These are phyloP conservation scores for Australoheros facetus DNA, from an alignment of 2,797 vertebrate species.

Conservation along the genomic window DNA sequence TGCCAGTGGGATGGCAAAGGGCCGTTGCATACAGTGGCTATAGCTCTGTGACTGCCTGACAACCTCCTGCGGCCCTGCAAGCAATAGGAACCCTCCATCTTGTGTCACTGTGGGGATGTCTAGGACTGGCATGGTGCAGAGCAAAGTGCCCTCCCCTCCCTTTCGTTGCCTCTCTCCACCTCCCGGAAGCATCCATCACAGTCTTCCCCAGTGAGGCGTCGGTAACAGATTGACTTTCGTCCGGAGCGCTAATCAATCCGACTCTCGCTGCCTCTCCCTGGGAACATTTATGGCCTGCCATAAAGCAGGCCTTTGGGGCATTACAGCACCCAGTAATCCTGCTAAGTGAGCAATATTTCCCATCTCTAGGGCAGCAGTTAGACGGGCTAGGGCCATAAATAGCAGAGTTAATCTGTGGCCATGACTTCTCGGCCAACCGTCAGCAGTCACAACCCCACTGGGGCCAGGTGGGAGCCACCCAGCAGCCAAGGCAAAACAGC, in stretches of 20 bases:
- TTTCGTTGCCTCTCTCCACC: conserved; percentile 68
- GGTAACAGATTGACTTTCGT: conserved; percentile 84
- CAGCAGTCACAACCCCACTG: conserved; percentile 62
- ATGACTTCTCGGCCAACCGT: conserved; percentile 75
- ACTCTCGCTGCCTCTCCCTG: conserved; percentile 82
- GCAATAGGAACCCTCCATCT: conserved; percentile 76
- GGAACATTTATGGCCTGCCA: conserved; percentile 87
- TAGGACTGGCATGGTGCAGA: conserved; percentile 69
- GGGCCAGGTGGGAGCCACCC: conserved; percentile 63
- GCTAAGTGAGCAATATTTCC: conserved; percentile 88
- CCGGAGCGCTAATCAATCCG: conserved; percentile 81
- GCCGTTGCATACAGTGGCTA: conserved; percentile 51
- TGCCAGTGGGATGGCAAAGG: conserved; percentile 67
- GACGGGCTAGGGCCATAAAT: conserved; percentile 79
- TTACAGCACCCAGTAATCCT: conserved; percentile 86
- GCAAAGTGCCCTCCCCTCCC: conserved; percentile 74
- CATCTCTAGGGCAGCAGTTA: conserved; percentile 83
- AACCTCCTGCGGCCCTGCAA: conserved; percentile 71
- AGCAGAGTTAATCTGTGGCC: conserved; percentile 84
- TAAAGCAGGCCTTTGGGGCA: conserved; percentile 87
- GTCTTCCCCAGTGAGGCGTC: conserved; percentile 73
- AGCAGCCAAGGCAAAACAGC: conserved; percentile 74
- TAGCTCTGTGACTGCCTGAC: conserved; percentile 76
- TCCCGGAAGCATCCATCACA: conserved; percentile 79
- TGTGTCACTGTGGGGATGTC: conserved; percentile 77